Base-by-base conservation (phyloP, 2,888 invertebrate genomes). In the Ceriagrion tenellum region DNA sequence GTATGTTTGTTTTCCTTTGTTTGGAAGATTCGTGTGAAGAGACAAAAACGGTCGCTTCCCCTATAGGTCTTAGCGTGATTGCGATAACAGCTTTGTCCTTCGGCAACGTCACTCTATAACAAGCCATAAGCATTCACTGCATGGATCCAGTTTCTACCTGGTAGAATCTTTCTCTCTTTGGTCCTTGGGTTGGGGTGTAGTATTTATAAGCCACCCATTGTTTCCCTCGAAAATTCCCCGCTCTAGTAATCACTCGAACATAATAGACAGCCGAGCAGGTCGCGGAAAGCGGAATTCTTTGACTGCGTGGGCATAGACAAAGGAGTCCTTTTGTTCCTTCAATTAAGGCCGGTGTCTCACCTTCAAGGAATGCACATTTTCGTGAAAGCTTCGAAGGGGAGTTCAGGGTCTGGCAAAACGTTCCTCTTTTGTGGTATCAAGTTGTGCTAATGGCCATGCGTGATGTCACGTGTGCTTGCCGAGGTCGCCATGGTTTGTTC, bases 141-240 rank as follows among this genome's bases (percentile, higher is more conserved):
- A 16, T 59, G 59, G 20, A 59, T 69, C 69, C 23, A 26, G 69
- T 69, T 69, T n/a, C 20, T 59, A 16, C 13, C 4, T 26, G 69
- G 23, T 69, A 20, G 69, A 69, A 69, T 69, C 69, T 69, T 26
- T 69, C 26, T 69, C 69, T 69, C 26, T 23, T 69, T 69, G 26
- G 69, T 69, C 26, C 69, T 69, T 69, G 69, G 12, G 69, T 69
- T 69, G 69, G n/a, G 26, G 69, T 69, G n/a, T 69, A 26, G 69
- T 69, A 69, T 69, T 69, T 26, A 69, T 69, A n/a, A 69, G 69
- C 23, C 2, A 1, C 26, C 69, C 69, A 69, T 69, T 69, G 69
- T 69, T 69, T 69, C n/a, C 26, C 69, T 69, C n/a, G 69, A 69
- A 69, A 69, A 69, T 69, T 69, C 69, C 26, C n/a, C 69, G 69